A percentile compares a stretch with the other conserved stretches of the same genome.
These are phyloP conservation scores for Bungarus multicinctus DNA, from an alignment of 2,113 vertebrate species.

Conservation along the genomic window DNA sequence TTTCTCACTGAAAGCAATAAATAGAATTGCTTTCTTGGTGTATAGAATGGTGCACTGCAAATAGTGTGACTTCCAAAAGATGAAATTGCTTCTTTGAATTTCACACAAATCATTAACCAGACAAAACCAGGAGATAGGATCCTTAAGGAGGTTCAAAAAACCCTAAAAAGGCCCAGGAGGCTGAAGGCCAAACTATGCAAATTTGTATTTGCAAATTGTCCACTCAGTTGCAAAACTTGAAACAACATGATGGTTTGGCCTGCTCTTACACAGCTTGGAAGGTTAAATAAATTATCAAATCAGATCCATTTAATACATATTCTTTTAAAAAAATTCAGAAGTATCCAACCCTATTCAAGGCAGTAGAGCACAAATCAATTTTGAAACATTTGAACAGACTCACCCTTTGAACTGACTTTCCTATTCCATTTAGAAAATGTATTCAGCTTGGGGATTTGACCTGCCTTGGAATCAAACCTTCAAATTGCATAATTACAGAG, in stretches of 20 bases:
- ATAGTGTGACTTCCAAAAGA: slow-evolving; percentile 2
- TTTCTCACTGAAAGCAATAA: slow-evolving; percentile 35
- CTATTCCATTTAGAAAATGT: not conserved
- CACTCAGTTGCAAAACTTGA: not conserved
- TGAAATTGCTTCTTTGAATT: not conserved
- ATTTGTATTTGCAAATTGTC: not conserved
- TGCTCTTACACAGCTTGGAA: not conserved
- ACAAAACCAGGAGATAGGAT: not conserved
- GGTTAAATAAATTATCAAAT: not conserved
- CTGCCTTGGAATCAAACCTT: not conserved
- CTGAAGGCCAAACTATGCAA: not conserved
- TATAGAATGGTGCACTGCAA: slow-evolving; percentile 11
- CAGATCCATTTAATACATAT: not conserved
- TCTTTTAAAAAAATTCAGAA: not conserved
- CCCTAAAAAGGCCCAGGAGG: not conserved
- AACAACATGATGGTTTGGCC: not conserved
- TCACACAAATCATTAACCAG: not conserved
- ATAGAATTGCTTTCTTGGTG: slow-evolving; percentile 35
- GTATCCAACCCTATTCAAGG: not conserved
- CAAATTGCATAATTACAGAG: not conserved
- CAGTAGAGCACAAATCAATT: not conserved
- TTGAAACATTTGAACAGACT: not conserved
- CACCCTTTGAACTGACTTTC: not conserved
- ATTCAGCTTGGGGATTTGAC: not conserved
- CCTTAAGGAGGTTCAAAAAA: too few species aligned